Conservation (phyloP, 2,888 invertebrate species). For the Temnothorax unifasciatus region DNA sequence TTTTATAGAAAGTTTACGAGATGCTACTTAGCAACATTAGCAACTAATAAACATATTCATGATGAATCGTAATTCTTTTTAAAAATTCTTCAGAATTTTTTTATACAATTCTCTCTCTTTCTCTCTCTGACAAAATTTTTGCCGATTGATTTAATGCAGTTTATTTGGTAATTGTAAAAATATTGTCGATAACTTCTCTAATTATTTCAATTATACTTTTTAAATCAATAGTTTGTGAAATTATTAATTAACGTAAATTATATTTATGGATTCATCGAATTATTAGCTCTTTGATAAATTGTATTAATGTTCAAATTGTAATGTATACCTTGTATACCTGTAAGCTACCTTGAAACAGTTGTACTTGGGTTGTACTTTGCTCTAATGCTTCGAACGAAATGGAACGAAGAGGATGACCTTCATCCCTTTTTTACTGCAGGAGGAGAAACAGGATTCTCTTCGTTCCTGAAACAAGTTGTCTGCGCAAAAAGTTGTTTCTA, state of each 20-base stretch:
- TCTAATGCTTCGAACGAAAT: neutral
- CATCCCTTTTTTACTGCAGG: neutral
- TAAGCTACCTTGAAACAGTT: neutral
- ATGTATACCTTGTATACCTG: too few species aligned
- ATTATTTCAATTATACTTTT: neutral
- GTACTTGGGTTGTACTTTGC: neutral
- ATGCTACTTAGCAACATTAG: slow-evolving; percentile 52
- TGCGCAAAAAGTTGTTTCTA: neutral
- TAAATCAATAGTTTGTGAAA: neutral
- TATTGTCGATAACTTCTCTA: neutral
- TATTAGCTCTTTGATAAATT: neutral
- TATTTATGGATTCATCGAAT: neutral
- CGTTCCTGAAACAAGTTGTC: neutral
- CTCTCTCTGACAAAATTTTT: neutral
- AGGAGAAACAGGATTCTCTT: neutral
- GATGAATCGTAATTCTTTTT: neutral
- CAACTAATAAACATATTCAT: neutral
- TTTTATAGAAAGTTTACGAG: slow-evolving; percentile 74
- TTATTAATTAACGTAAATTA: neutral
- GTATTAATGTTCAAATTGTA: neutral
- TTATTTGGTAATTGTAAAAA: neutral
- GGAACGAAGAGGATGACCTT: neutral
- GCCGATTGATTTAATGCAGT: neutral
- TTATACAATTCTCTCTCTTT: neutral
- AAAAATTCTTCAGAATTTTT: neutral